Conservation (phyloP, 2,797 vertebrate species). For the Peromyscus aztecus region DNA sequence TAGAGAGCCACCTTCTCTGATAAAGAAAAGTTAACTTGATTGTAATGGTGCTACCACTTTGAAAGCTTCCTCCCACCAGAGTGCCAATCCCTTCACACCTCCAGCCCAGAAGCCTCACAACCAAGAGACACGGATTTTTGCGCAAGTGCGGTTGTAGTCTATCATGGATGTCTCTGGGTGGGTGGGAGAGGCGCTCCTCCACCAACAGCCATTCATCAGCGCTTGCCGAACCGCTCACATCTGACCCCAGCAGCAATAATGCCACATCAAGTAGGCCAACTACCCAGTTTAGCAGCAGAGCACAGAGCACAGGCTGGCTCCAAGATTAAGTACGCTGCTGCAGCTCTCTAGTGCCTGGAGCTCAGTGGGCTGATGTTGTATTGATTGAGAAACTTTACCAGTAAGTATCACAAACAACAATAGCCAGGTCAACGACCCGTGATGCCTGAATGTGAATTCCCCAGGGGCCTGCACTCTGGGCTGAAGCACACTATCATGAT, state of each 20-base stretch:
- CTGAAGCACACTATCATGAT: constrained; percentile 90
- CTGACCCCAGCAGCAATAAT: constrained; percentile 99
- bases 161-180: constrained; percentile 96
- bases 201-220: constrained; percentile 97
- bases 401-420: constrained; percentile 99
- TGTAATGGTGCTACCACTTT: neutral
- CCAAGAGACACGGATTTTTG: constrained; percentile 90
- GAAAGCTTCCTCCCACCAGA: constrained; percentile 55
- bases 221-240: constrained; percentile 93
- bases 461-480: constrained; percentile 84
- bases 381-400: constrained; percentile 99
- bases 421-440: constrained; percentile 96
- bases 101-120: constrained; percentile 79
- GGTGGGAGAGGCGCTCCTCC: constrained; percentile 94
- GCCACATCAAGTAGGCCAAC: constrained; percentile 98
- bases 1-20: neutral
- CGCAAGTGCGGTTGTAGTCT: constrained; percentile 93
- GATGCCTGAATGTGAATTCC: constrained; percentile 95
- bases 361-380: constrained; percentile 94
- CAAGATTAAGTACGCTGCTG: constrained; percentile 98
- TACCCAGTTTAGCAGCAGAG: constrained; percentile 96
- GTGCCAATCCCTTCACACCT: constrained; percentile 14
- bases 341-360: constrained; percentile 97
- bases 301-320: constrained; percentile 95
- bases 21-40: constrained; percentile 19